Evolutionary conservation across 1,140 invertebrate species (phyloP).

Genomic region (Zelostemma sp.): DNA sequence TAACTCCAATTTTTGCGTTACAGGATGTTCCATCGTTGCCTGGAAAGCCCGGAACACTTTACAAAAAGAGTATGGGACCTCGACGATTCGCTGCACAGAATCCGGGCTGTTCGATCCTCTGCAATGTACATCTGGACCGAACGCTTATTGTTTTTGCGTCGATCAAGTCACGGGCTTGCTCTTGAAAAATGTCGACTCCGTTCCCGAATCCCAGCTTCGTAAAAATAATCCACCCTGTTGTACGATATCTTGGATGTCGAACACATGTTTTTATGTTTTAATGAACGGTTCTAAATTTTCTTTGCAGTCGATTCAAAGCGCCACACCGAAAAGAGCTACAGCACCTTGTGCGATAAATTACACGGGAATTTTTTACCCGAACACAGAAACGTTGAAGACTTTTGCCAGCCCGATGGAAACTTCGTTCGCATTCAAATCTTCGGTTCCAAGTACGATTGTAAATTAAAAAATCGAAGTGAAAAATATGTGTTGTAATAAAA

Average conservation of each 20-base stretch:
- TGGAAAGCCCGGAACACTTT: slow-evolving; percentile 22
- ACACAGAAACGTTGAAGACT: neutral
- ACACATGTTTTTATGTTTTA: too few relatives aligned
- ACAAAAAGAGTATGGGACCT: slow-evolving; percentile 3
- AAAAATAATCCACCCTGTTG: slow-evolving; percentile 17
- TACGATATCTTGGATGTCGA: slow-evolving; percentile 13
- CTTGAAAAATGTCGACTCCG: neutral
- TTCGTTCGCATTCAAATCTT: slow-evolving; percentile 57
- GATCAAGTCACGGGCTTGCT: slow-evolving; percentile 6
- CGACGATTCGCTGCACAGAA: slow-evolving; percentile 20
- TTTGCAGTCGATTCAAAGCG: slow-evolving; percentile 51
- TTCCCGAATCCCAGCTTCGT: slow-evolving; percentile 12
- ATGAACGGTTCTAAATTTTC: too few relatives aligned
- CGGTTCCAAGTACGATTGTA: slow-evolving; percentile 24
- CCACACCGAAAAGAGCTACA: slow-evolving; percentile 60
- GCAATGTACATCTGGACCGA: slow-evolving; percentile 15
- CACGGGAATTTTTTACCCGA: too few relatives aligned
- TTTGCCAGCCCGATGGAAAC: slow-evolving; percentile 72
- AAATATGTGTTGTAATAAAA: too few relatives aligned
- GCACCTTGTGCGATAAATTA: slow-evolving; percentile 67
- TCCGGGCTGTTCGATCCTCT: slow-evolving; percentile 20
- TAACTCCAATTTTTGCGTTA: neutral
- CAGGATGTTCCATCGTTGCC: slow-evolving; percentile 16
- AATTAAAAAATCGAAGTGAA: slow-evolving; percentile 11
- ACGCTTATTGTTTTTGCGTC: slow-evolving; percentile 23